These are phyloP conservation scores for Toxotes lorentzi DNA, from an alignment of 2,797 vertebrate species.

Conservation along the genomic window DNA sequence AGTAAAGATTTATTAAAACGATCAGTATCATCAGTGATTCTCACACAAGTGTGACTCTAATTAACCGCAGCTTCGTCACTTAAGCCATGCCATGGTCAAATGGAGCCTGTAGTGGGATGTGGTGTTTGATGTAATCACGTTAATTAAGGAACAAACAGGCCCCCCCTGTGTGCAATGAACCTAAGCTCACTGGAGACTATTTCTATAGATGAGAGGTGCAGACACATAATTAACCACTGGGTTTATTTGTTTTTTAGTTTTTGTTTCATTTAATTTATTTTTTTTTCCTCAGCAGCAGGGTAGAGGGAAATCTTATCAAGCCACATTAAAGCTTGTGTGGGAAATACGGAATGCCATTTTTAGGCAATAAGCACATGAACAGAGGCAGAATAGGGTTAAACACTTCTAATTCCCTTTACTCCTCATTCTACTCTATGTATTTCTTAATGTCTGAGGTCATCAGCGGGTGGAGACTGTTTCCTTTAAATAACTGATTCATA, in stretches of 20 bases:
- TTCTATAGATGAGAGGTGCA: neutral
- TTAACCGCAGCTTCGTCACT: neutral
- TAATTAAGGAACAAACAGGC: constrained; percentile 28
- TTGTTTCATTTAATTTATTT: neutral
- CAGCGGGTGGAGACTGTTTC: neutral
- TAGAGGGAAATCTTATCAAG: neutral
- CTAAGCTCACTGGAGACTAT: constrained; percentile 4
- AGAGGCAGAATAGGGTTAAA: neutral
- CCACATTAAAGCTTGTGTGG: neutral
- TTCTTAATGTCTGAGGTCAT: constrained; percentile 19
- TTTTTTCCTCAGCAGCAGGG: neutral
- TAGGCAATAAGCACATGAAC: neutral
- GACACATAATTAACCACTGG: constrained; percentile 1
- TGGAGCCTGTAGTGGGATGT: constrained; percentile 10
- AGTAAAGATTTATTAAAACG: neutral
- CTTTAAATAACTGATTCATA: constrained; percentile 12
- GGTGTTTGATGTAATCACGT: constrained; percentile 10
- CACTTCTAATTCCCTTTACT: neutral
- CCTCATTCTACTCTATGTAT: neutral
- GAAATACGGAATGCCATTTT: constrained; percentile 14
- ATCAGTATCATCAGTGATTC: neutral
- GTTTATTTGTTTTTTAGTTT: constrained; percentile 5
- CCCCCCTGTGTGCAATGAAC: constrained; percentile 6
- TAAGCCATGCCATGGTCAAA: neutral
- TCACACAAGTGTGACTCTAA: neutral